Conservation (phyloP, 92 coral and sea anemone species). For the Epizoanthus stellaris region DNA sequence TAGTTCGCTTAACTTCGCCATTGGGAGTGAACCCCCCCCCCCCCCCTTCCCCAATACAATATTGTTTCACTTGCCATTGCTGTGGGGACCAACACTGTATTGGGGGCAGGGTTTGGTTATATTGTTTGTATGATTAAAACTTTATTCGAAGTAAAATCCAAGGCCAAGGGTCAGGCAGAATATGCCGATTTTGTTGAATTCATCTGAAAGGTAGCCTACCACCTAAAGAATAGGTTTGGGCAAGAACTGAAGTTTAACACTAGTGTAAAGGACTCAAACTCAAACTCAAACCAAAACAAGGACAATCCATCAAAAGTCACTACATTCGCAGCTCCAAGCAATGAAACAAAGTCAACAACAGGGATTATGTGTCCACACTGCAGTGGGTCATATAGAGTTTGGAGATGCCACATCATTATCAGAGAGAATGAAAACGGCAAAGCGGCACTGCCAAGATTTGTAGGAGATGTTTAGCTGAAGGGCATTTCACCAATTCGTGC, state of each 20-base stretch:
- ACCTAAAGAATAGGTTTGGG: constrained; percentile 58
- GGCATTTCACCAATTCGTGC: constrained; percentile 21
- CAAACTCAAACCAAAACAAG: no score
- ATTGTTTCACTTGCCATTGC: no score
- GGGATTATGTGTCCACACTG: constrained; percentile 19
- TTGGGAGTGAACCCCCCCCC: no score
- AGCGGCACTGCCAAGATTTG: constrained; percentile 21
- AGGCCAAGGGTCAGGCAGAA: constrained; percentile 46
- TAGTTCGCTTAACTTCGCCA: no score
- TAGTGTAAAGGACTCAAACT: no score
- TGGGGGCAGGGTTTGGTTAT: no score
- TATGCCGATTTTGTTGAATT: constrained; percentile 63
- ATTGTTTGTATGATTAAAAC: no score
- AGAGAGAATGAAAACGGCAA: constrained; percentile 16
- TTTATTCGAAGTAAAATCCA: background rate
- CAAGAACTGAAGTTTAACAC: constrained; percentile 42
- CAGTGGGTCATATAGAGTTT: constrained; percentile 8
- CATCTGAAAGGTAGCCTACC: constrained; percentile 46
- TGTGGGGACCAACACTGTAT: no score
- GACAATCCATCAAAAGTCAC: no score
- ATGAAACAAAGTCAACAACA: no score
- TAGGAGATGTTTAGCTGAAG: constrained; percentile 24
- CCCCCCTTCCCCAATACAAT: no score
- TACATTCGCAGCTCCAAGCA: no score
- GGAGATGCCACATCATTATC: constrained; percentile 1